Evolutionary conservation across 2,113 vertebrate species (phyloP), one percentile per base, ranked within the genome.

Genomic region (Poeciliopsis turrubarensis): DNA sequence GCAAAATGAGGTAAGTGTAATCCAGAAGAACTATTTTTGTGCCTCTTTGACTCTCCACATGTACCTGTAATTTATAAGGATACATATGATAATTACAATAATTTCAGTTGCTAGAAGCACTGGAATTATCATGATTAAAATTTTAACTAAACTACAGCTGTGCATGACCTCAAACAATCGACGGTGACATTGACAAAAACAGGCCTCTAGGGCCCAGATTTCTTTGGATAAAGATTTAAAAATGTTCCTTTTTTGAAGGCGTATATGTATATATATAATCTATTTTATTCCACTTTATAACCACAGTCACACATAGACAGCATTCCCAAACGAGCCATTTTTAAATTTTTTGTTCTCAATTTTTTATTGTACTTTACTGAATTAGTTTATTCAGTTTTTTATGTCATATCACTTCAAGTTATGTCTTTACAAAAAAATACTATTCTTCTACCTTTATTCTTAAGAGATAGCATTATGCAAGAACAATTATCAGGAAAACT

Each of bases 101-200:
- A 41, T 80, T 69, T 54, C 63, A 80, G 70, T 70, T 79, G 77
- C 65, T 83, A 51, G 71, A 86, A 79, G 7, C 5, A 78, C 75
- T 19, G 72, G 68, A 87, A 85, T 81, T 88, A 92, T 89, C 81
- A 75, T 63, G 22, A 27, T 68, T 81, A 89, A 89, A 89, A 81
- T 68, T 85, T 54, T 73, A 41, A 67, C 34, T 11, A 70, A 75
- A 81, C 68, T 60, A 66, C 54, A 60, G 60, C 62, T 64, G 62
- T 25, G 39, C 57, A 76, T 71, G 72, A 79, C 51, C 67, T 65
- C 68, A 22, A 77, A 71, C 6, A 54, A 5, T 7, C 22, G 8
- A 17, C 51, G 3, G 2, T 25, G 15, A 25, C 19, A 54, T n/a
- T 25, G 25, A 54, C 51, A n/a, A 54, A n/a, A n/a, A 54, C 2